A percentile compares a stretch with the other conserved stretches of the same genome.
Conservation (phyloP, 2,797 vertebrate species). For the Columba guinea region DNA sequence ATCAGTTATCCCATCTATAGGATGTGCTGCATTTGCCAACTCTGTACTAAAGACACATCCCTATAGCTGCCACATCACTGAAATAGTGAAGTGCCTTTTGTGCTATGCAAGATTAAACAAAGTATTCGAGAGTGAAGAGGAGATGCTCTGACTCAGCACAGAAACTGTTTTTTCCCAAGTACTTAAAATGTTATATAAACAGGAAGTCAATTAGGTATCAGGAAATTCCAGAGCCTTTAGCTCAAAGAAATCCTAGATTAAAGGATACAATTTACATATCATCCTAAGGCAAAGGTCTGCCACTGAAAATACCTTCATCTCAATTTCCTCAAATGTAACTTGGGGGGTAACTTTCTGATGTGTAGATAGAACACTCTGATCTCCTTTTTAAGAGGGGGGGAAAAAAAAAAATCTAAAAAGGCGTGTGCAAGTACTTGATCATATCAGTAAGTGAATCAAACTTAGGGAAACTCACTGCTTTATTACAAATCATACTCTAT, state of each 20-base stretch:
- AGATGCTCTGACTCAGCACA: conserved; percentile 66
- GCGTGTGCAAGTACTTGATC: neutral
- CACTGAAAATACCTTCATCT: conserved; percentile 20
- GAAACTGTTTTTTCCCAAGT: conserved; percentile 65
- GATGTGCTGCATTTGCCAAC: neutral
- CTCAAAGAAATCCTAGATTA: conserved; percentile 60
- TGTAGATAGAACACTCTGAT: neutral
- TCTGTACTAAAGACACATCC: neutral
- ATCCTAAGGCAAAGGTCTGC: conserved; percentile 50
- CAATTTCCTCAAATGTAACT: conserved; percentile 17
- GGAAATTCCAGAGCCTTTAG: conserved; percentile 67
- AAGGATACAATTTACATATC: conserved; percentile 39
- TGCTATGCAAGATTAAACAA: neutral
- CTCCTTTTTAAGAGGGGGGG: neutral
- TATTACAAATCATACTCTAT: neutral
- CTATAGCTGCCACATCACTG: neutral
- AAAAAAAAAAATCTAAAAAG: neutral
- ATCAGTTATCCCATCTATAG: neutral
- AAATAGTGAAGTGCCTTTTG: neutral
- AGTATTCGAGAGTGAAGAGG: conserved; percentile 20
- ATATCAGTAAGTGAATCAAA: conserved; percentile 10
- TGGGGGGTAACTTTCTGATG: neutral
- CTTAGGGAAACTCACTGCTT: neutral
- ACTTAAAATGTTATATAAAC: conserved; percentile 65
- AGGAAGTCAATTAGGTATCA: conserved; percentile 71